Evolutionary conservation across 2,113 vertebrate species (phyloP), one percentile per base, ranked within the genome.

Genomic region (Ammospiza caudacuta): DNA sequence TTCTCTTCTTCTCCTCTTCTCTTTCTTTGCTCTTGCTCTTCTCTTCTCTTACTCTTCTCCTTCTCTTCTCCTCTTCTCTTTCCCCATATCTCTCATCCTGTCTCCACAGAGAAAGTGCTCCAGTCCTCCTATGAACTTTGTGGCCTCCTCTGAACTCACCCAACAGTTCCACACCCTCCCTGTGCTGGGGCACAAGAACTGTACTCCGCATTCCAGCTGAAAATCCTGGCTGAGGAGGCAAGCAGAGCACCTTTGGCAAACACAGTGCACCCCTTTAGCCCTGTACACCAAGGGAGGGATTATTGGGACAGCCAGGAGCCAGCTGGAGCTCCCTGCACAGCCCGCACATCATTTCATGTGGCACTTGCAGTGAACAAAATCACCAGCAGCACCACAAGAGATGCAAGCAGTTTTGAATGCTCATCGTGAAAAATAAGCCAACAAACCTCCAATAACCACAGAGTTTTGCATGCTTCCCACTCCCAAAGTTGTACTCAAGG

Each of bases 231-330:
- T 75, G 87, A 21, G 31, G 47, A 31, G 35, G 27, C 39, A 61
- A 41, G n/a, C 20, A 68, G 33, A 75, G 64, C 43, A 55, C 33
- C 49, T 72, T 58, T 5, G 1, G 37, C 47, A 72, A 76, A 51
- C 3, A 37, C 6, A 17, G 16, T 9, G 14, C 55, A 46, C 6
- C 15, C n/a, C 54, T 37, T 9, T n/a, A 72, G 3, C 18, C 16
- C 58, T 64, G 3, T 1, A 24, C 0, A 0, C 1, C 5, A 37
- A 37, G 31, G n/a, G 70, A 44, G 0, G 4, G 69, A 52, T 12
- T 23, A 9, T 0, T 54, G 44, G 23, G 63, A 85, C 22, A 95
- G 39, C 22, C 58, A 92, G 62, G 31, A 55, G 61, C 73, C 62
- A 59, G 33, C 21, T 27, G 64, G 29, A 89, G 63, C 47, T 75